phyloP scores from a whole-genome alignment of 2,888 invertebrate species.

The Heteropelma amictum region DNA sequence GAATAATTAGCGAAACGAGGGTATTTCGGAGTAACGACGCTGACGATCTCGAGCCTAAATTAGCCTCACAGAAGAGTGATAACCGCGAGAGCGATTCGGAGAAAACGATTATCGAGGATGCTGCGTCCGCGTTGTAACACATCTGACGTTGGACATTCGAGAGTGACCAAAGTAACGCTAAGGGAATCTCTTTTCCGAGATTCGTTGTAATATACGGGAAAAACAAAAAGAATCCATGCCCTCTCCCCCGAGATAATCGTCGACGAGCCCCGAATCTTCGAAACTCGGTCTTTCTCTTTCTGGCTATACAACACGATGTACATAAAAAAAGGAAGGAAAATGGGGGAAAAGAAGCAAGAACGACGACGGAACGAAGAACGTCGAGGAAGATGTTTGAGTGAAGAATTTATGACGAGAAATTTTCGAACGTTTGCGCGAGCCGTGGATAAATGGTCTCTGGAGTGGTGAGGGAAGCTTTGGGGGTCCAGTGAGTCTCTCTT shows the following conservation, averaged over 20 bases:
- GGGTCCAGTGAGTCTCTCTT: conserved; percentile 62
- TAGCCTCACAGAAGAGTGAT: conserved; percentile 2
- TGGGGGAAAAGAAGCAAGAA: too few relatives aligned
- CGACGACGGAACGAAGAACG: too few relatives aligned
- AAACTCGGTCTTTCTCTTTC: conserved; percentile 10
- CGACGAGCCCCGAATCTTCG: neutral
- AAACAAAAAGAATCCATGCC: too few relatives aligned
- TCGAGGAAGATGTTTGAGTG: conserved; percentile 43
- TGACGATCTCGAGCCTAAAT: conserved; percentile 20
- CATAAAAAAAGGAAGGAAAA: too few relatives aligned
- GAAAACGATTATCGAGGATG: conserved; percentile 26
- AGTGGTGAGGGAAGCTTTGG: conserved; percentile 64
- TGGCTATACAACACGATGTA: conserved; percentile 51
- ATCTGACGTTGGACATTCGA: conserved; percentile 53
- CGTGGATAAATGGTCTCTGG: conserved; percentile 55
- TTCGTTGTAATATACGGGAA: conserved; percentile 53
- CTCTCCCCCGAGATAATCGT: conserved; percentile 8
- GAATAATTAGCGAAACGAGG: conserved; percentile 1
- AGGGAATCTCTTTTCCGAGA: conserved; percentile 51
- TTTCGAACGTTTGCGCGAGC: conserved; percentile 18
- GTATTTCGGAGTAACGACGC: conserved; percentile 8
- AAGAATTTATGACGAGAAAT: conserved; percentile 17
- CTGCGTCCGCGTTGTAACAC: conserved; percentile 50
- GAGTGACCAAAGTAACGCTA: conserved; percentile 61
- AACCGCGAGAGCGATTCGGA: conserved; percentile 1